Evolutionary conservation across 2,113 vertebrate genomes (phyloP).

Genomic region (Proteles cristata): DNA sequence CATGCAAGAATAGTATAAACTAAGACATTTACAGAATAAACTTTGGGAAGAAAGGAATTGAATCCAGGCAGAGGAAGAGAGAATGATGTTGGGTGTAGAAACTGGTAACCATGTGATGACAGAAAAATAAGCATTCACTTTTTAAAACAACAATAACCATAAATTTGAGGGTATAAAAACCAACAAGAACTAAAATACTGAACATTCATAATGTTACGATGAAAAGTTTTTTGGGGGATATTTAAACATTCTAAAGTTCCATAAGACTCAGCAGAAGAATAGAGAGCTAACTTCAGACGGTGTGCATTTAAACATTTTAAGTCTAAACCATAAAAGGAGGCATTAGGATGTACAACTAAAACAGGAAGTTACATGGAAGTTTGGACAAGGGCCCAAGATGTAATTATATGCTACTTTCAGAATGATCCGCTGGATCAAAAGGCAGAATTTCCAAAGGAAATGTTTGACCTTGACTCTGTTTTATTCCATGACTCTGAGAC

Average conservation of each 20-base stretch:
- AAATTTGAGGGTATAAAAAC: background rate
- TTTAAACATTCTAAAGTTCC: slow-evolving; percentile 7
- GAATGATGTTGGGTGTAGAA: background rate
- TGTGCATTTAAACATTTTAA: background rate
- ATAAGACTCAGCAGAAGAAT: background rate
- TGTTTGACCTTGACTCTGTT: background rate
- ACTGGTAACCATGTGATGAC: background rate
- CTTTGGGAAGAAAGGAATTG: slow-evolving; percentile 8
- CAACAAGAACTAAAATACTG: background rate
- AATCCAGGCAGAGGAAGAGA: background rate
- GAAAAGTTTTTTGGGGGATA: background rate
- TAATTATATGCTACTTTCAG: background rate
- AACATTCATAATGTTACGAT: background rate
- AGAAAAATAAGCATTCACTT: background rate
- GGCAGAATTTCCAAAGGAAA: background rate
- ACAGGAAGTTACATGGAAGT: background rate
- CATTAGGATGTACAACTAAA: slow-evolving; percentile 12
- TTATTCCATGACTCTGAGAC: background rate
- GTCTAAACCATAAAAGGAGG: background rate
- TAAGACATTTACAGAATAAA: background rate
- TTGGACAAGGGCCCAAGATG: background rate
- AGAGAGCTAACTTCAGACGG: background rate
- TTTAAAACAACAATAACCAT: background rate
- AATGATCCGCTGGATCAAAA: slow-evolving; percentile 1
- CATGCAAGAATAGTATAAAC: slow-evolving; percentile 10